Evolutionary conservation across 2,888 invertebrate genomes (phyloP), one percentile per base, ranked within the genome.

Genomic region (Agrilus cyanescens): DNA sequence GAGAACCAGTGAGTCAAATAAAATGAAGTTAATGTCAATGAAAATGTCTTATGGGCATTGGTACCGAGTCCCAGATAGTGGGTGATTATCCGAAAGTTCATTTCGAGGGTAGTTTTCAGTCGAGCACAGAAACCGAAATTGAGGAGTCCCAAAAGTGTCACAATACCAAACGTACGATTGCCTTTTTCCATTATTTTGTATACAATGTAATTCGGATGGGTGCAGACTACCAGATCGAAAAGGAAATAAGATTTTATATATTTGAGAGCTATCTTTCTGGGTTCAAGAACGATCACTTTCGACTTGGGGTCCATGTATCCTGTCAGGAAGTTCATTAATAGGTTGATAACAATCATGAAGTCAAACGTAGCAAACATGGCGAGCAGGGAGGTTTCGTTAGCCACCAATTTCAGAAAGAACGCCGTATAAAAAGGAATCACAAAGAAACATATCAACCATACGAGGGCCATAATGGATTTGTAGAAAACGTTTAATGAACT

Each of bases 261-360:
- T 10, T 25, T 25, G 25, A 25, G 25, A 3, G 47, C 50, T 15
- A 51, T 42, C 29, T 37, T 37, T n/a, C 14, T 40, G 4, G 56
- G 56, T 32, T 63, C 54, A 34, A 67, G 48, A 37, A 57, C 53
- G 20, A 65, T 53, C 15, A 53, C 46, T 36, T 58, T 58, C 4
- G 57, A 61, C 4, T 39, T 44, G 7, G 48, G 40, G 37, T 63
- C 60, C 31, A 61, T 61, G 40, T 54, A 65, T 25, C 25, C 25
- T 4, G 35, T 46, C 8, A 18, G 25, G 16, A 35, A 41, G 20
- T 36, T 38, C 13, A 38, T 16, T 2, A 29, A 14, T 14, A 41
- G 12, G 5, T 32, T 18, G 8, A 38, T 13, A 12, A 18, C 42
- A 1, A 16, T 35, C 5, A 14, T 14, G 3, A 15, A 15, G 4